These are phyloP conservation scores for Rana temporaria DNA, from an alignment of 2,113 vertebrate species.

Conservation along the genomic window DNA sequence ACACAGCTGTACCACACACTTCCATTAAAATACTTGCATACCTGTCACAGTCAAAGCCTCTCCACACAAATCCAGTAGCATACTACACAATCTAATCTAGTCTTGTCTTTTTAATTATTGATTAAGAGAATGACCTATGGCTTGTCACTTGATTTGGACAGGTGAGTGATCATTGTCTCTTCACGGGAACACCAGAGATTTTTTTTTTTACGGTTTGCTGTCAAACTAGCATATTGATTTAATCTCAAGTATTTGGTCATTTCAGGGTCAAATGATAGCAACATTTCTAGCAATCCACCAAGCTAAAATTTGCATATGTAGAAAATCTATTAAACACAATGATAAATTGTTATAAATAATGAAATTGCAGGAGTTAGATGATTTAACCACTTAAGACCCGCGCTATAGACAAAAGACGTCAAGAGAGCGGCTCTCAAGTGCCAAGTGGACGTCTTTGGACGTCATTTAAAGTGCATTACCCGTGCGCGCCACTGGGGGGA, in stretches of 20 bases:
- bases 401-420: no score
- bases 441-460: no score
- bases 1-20: neutral
- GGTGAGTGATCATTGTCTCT: conserved; percentile 44
- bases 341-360: no score
- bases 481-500: no score
- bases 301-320: neutral
- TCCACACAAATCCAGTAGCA: neutral
- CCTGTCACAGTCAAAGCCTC: neutral
- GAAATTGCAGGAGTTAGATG: no score
- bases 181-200: conserved; percentile 30
- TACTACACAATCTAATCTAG: conserved; percentile 33
- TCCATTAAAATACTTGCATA: neutral
- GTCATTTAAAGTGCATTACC: no score
- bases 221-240: conserved; percentile 51
- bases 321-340: no score
- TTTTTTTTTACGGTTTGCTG: conserved; percentile 34
- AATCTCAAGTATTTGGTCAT: neutral
- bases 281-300: conserved; percentile 18
- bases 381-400: no score
- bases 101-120: conserved; percentile 49
- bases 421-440: no score
- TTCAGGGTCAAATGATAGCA: neutral
- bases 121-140: conserved; percentile 45
- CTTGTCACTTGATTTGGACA: conserved; percentile 39